Percentiles rank a stretch among this genome's conserved stretches.
Conservation (phyloP, 2,113 vertebrate species). For the mouse (Mus musculus) region DNA sequence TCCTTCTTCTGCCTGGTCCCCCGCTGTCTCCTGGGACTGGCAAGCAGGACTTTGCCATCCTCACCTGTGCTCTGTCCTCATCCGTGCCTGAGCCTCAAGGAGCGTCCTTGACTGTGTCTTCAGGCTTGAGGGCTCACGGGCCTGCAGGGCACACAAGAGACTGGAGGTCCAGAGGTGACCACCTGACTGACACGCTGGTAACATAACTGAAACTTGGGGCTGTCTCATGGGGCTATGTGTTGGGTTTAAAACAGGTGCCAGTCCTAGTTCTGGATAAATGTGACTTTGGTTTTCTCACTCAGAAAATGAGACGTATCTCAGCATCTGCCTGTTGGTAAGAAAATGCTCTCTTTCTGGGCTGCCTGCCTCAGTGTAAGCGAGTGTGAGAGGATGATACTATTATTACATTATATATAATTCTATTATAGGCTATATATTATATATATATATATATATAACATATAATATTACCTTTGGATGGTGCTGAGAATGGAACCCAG, state of each 20-base stretch:
- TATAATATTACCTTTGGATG: neutral
- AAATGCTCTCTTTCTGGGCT: neutral
- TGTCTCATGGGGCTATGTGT: neutral
- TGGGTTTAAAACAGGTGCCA: neutral
- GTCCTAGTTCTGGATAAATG: neutral
- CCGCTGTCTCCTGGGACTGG: fast-evolving
- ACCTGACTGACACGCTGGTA: fast-evolving
- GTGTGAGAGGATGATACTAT: neutral
- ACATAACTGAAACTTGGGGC: neutral
- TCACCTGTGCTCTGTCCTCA: fast-evolving
- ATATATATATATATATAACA: neutral
- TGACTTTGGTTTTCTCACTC: neutral
- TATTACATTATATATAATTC: neutral
- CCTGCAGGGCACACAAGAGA: neutral
- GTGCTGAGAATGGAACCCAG: neutral
- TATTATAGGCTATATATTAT: neutral
- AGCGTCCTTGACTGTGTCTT: neutral
- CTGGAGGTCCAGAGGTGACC: neutral
- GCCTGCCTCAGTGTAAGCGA: fast-evolving
- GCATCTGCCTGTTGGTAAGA: neutral
- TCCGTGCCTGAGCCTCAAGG: neutral
- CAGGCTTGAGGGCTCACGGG: neutral
- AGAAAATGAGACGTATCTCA: neutral
- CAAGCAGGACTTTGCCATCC: neutral
- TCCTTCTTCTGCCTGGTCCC: neutral